Base-by-base conservation (phyloP, 2,113 vertebrate genomes). In the Leptobrachium leishanense region DNA sequence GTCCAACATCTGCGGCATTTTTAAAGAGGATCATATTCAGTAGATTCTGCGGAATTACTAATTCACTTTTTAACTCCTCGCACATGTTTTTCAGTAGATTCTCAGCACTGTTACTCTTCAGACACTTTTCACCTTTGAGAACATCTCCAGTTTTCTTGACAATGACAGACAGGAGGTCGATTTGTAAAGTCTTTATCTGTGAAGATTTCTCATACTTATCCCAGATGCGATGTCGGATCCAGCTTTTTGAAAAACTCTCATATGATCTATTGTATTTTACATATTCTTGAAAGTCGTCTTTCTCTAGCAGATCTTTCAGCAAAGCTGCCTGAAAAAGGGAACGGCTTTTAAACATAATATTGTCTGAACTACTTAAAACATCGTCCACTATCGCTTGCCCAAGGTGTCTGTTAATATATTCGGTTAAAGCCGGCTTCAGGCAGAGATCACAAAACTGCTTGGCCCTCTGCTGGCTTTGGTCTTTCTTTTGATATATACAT, bases 161-260 rank as follows among this genome's bases (percentile, higher is more conserved):
- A 31, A 31, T 31, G 20, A 31, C 20, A 31, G 20, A 31, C 20
- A 31, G 20, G 20, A 84, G 74, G 20, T 15, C 31, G 54, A 41
- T 64, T 41, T 31, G 20, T 31, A 31, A 31, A 31, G 20, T 31
- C 20, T 31, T 31, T 31, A 31, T 31, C 20, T 31, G 20, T 68
- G 40, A 84, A 70, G 6, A 1, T 13, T 69, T n/a, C 62, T 9
- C 59, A 64, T 81, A 82, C 55, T 74, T 59, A 9, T 77, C 81
- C 10, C 63, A 41, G 8, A 82, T 66, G 42, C 67, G 63, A n/a
- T n/a, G n/a, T 8, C 74, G 42, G 12, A 83, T 84, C 74, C 81
- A 90, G 57, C 73, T 85, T 64, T 80, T 82, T 15, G 75, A 77
- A 79, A 85, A 85, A 0, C 5, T 2, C 44, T 81, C 43, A 77